Evolutionary conservation across 2,797 vertebrate species (phyloP).

Genomic region (Coreius guichenoti): DNA sequence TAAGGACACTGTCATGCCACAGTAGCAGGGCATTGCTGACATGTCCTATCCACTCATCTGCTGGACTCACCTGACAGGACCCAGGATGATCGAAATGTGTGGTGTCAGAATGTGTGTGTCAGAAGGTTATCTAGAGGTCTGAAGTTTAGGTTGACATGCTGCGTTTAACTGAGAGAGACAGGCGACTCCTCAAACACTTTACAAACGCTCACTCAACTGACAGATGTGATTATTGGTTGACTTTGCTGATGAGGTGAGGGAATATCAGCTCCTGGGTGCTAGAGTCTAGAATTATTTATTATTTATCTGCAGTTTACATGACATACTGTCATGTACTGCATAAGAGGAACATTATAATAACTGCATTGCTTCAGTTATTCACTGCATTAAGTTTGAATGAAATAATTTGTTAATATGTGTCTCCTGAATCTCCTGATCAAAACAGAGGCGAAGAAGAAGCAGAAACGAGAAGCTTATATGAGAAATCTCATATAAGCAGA

Average conservation of each 20-base stretch:
- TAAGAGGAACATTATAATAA: neutral
- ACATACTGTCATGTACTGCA: neutral
- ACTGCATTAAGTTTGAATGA: no score
- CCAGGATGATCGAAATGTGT: neutral
- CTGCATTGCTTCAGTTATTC: no score
- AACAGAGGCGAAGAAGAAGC: no score
- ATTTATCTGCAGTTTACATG: neutral
- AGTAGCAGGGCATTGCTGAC: constrained; percentile 4
- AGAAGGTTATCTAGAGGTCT: constrained; percentile 30
- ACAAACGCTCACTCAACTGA: constrained; percentile 3
- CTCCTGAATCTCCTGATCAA: no score
- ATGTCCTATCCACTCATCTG: constrained; percentile 23
- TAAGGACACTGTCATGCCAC: neutral
- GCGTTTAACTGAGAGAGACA: constrained; percentile 31
- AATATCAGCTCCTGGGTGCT: neutral
- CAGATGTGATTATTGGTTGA: neutral
- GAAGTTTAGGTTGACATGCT: constrained; percentile 35
- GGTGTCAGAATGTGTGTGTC: constrained; percentile 30
- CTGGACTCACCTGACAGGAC: constrained; percentile 26
- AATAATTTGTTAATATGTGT: no score
- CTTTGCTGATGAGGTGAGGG: constrained; percentile 1
- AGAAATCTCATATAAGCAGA: no score
- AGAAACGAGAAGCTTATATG: no score
- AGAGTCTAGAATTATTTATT: neutral
- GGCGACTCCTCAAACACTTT: neutral